These are phyloP conservation scores for Pundamilia nyererei DNA, from an alignment of 2,113 vertebrate species.

Conservation along the genomic window DNA sequence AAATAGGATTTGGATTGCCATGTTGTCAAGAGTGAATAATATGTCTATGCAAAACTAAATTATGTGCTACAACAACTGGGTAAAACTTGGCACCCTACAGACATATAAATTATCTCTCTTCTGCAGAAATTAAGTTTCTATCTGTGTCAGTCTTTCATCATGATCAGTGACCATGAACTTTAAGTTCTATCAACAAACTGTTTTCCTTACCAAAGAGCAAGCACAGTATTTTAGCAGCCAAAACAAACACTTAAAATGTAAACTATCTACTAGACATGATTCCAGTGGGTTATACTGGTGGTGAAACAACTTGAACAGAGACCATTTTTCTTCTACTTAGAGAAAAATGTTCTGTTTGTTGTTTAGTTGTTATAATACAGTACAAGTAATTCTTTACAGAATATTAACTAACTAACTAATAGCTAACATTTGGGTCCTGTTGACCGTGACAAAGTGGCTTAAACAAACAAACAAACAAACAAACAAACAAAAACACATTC, in stretches of 20 bases:
- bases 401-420: background rate
- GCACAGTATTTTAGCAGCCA: background rate
- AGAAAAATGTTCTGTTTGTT: background rate
- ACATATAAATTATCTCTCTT: too few species aligned
- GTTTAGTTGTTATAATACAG: background rate
- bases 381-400: too few species aligned
- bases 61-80: too few species aligned
- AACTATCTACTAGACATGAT: background rate
- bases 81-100: too few species aligned
- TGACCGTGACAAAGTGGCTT: background rate
- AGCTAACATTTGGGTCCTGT: background rate
- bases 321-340: background rate
- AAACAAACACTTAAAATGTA: background rate
- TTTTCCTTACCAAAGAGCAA: background rate
- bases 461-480: background rate
- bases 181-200: background rate
- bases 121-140: background rate
- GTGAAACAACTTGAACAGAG: background rate
- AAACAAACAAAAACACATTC: background rate
- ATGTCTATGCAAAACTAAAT: too few species aligned
- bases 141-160: background rate
- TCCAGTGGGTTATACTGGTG: too few species aligned
- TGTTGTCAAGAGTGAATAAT: too few species aligned
- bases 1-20: too few species aligned
- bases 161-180: background rate